Percentiles rank a stretch among this genome's conserved stretches.
These are phyloP conservation scores for Brachionus manjavacas DNA, from an alignment of 1,140 invertebrate genomes.

Conservation along the genomic window DNA sequence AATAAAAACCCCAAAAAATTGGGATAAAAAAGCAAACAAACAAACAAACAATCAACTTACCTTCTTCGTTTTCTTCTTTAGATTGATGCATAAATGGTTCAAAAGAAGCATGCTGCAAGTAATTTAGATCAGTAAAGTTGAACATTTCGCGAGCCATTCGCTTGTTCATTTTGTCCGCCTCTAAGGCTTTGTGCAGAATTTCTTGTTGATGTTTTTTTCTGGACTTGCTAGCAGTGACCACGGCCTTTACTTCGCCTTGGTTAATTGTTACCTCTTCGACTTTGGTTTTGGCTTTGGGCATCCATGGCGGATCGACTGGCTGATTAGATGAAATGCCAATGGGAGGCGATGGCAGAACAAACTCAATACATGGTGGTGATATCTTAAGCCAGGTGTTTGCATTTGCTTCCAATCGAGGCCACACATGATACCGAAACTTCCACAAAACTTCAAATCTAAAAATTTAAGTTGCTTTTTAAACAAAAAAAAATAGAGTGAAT, in stretches of 20 bases:
- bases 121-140: conserved; percentile 89
- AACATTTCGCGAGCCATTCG: conserved; percentile 88
- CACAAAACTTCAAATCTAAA: conserved; percentile 83
- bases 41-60: conserved; percentile 44
- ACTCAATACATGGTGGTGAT: conserved; percentile 95
- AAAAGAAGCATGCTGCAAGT: conserved; percentile 77
- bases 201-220: conserved; percentile 97
- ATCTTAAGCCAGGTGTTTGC: conserved; percentile 82
- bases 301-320: conserved; percentile 97
- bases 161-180: conserved; percentile 91
- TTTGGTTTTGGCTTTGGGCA: conserved; percentile 92
- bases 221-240: conserved; percentile 96
- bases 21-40: too few relatives aligned
- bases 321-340: conserved; percentile 66
- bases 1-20: neutral
- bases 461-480: neutral
- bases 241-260: conserved; percentile 84
- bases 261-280: conserved; percentile 98
- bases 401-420: conserved; percentile 96
- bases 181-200: conserved; percentile 84
- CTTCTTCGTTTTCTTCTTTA: conserved; percentile 56
- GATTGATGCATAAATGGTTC: conserved; percentile 80
- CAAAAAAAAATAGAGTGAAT: neutral
- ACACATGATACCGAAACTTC: conserved; percentile 95
- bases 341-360: conserved; percentile 94